phyloP scores from a whole-genome alignment of 2,888 invertebrate species.

The Catonia carolina region DNA sequence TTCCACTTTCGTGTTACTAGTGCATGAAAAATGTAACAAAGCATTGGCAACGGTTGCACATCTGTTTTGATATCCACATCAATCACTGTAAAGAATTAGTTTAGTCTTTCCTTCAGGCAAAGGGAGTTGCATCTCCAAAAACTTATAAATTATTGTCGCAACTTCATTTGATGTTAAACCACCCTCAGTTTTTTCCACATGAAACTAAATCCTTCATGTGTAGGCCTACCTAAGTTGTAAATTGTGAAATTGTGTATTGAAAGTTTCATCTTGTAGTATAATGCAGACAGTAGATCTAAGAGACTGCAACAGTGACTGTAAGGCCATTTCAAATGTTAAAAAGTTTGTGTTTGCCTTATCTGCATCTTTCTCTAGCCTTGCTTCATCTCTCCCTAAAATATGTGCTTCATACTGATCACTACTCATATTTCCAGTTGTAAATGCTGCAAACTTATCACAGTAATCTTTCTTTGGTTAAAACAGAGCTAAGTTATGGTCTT shows the following conservation, averaged over 20 bases:
- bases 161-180: constrained; percentile 18
- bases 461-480: constrained; percentile 12
- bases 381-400: constrained; percentile 17
- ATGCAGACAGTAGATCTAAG: constrained; percentile 1
- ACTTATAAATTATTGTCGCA: constrained; percentile 13
- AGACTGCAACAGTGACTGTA: background rate
- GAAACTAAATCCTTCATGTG: constrained; percentile 14
- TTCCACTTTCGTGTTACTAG: constrained; percentile 9
- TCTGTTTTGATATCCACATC: constrained; percentile 15
- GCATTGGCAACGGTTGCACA: constrained; percentile 7
- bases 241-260: constrained; percentile 18
- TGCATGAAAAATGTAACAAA: constrained; percentile 10
- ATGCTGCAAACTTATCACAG: constrained; percentile 17
- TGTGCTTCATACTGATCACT: constrained; percentile 16
- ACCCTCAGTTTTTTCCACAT: constrained; percentile 20
- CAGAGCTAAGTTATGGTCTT: constrained; percentile 8
- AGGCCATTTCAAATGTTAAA: background rate
- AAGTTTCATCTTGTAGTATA: constrained; percentile 10
- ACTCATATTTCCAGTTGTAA: constrained; percentile 13
- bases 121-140: constrained; percentile 9
- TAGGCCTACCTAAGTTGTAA: constrained; percentile 1
- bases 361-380: constrained; percentile 14
- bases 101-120: constrained; percentile 13
- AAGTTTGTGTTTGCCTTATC: constrained; percentile 4
- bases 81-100: constrained; percentile 16